A percentile compares a stretch with the other conserved stretches of the same genome.
Evolutionary conservation across 2,888 invertebrate genomes (phyloP).

Genomic region (Hololepta plana): DNA sequence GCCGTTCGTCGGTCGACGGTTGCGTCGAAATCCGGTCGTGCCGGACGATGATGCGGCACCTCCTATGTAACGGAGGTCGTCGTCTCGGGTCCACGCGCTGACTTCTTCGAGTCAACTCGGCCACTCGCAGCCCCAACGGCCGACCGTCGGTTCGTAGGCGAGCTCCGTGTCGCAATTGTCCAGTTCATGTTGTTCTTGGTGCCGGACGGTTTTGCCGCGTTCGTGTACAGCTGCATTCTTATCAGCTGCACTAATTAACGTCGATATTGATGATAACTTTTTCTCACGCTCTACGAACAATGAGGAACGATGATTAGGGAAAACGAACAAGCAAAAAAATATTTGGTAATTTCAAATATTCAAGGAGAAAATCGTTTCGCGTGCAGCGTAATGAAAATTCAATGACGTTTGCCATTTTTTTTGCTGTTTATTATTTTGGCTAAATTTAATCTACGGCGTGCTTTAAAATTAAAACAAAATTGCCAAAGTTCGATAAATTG

Average conservation of each 20-base stretch:
- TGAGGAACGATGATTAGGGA: constrained; percentile 9
- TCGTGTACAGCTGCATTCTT: constrained; percentile 22
- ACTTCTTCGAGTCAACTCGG: constrained; percentile 88
- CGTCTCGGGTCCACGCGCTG: constrained; percentile 28
- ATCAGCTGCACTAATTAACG: constrained; percentile 21
- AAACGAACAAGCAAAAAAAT: too few species aligned
- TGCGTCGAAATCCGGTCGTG: constrained; percentile 4
- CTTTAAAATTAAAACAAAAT: too few species aligned
- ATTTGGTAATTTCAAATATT: constrained; percentile 1
- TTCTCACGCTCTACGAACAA: constrained; percentile 53
- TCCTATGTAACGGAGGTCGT: constrained; percentile 19
- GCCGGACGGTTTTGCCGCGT: constrained; percentile 9
- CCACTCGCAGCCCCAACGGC: constrained; percentile 88
- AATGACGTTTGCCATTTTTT: too few species aligned
- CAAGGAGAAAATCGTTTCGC: background rate
- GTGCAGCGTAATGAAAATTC: too few species aligned
- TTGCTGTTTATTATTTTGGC: too few species aligned
- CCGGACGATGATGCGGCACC: constrained; percentile 1
- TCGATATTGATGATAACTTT: constrained; percentile 21
- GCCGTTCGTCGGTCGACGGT: constrained; percentile 2
- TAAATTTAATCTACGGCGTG: too few species aligned
- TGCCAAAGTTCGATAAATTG: too few species aligned
- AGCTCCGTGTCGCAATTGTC: constrained; percentile 26
- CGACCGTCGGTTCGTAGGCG: constrained; percentile 59
- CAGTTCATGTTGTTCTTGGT: constrained; percentile 7